phyloP scores from a whole-genome alignment of 2,113 vertebrate genomes.

The Harpagus bidentatus region DNA sequence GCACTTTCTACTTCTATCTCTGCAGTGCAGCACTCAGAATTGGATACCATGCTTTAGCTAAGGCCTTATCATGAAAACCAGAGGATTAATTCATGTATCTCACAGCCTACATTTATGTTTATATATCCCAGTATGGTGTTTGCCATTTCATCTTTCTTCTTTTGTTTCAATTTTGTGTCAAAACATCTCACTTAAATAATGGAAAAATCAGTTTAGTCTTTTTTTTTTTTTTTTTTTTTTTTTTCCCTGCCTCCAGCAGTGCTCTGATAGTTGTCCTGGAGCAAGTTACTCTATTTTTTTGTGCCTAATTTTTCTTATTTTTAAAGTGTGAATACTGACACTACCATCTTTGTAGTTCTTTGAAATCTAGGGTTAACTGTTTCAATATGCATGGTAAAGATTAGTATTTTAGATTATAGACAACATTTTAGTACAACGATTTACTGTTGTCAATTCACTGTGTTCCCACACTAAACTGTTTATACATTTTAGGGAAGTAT shows the following conservation, averaged over 20 bases:
- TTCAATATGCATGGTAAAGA: not conserved
- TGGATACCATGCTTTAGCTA: not conserved
- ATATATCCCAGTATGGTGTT: not conserved
- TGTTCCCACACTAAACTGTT: not conserved
- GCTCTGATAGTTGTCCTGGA: not conserved
- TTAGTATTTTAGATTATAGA: not conserved
- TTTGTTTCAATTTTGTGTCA: not conserved
- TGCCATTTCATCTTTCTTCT: not conserved
- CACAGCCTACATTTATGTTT: not conserved
- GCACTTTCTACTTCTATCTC: not conserved
- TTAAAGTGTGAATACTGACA: not conserved
- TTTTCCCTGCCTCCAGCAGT: accelerated
- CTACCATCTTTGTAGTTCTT: not conserved
- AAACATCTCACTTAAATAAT: not conserved
- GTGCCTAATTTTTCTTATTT: not conserved
- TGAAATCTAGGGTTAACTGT: not conserved
- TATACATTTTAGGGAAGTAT: not conserved
- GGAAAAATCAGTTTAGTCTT: not conserved
- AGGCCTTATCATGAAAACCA: not conserved
- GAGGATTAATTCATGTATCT: not conserved
- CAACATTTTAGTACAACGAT: not conserved
- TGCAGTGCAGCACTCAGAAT: not conserved
- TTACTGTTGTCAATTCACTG: not conserved
- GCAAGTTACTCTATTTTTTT: not conserved
- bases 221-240: not conserved